These are phyloP conservation scores for Gobio gobio DNA, from an alignment of 2,113 vertebrate species.

Conservation along the genomic window DNA sequence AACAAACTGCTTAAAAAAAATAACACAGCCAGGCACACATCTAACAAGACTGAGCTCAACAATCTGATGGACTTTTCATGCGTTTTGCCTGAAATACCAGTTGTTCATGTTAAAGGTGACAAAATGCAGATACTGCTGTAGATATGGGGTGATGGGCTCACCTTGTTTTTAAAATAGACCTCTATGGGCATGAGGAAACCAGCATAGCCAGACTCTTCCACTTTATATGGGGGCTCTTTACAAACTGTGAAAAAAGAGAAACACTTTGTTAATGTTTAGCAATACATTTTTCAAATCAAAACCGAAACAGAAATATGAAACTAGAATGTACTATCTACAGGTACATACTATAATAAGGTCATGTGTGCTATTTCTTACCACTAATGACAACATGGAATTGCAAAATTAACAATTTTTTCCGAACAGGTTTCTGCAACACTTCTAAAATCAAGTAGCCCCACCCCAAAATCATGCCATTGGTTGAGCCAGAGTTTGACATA, in stretches of 20 bases:
- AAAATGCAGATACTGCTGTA: background rate
- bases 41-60: background rate
- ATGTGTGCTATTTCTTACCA: background rate
- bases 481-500: background rate
- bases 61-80: background rate
- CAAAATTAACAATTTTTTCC: background rate
- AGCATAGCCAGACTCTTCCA: conserved; percentile 96
- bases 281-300: background rate
- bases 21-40: background rate
- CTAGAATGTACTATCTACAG: background rate
- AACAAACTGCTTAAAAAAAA: background rate
- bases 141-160: conserved; percentile 62
- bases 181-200: conserved; percentile 99
- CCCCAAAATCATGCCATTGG: background rate
- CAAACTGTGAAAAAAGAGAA: conserved; percentile 80
- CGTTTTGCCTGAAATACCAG: background rate
- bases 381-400: background rate
- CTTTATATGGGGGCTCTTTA: conserved; percentile 98
- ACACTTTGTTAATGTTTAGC: background rate
- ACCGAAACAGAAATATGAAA: background rate
- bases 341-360: background rate
- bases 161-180: conserved; percentile 99
- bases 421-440: background rate
- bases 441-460: background rate
- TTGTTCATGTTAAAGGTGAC: background rate